Base-by-base conservation (phyloP, 1,140 invertebrate genomes). In the Drosophila ohnishii region DNA sequence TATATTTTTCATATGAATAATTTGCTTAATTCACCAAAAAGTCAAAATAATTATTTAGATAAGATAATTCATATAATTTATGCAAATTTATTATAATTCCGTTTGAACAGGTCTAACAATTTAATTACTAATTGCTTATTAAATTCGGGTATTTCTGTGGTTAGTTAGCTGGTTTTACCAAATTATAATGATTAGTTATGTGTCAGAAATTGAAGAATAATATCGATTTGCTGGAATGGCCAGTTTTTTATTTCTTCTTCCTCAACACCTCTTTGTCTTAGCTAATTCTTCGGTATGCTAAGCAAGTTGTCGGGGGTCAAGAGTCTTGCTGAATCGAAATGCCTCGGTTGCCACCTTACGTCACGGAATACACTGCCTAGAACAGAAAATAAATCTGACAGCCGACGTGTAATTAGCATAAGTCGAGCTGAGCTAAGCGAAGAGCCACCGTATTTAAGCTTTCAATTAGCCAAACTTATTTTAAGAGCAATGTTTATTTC, bases 401-500 rank as follows among this genome's bases (percentile, higher is more conserved):
- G 50, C 25, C 6, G 10, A 70, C 51, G 3, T 5, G 16, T 22
- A 71, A 71, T 71, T 70, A 59, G 53, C 67, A 71, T 70, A 50
- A 50, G 34, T 28, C 22, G 42, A 30, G 35, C 35, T 19, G 19
- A 40, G 51, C 25, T 28, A 28, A 0, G 0, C 13, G 19, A 40
- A 35, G 53, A 22, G 42, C 16, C 28, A 7, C 35, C 39, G 9
- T 48, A 70, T 71, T 70, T 71, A 48, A 71, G 66, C 64, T 40
- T 70, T 71, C 51, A 71, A 71, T 70, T 71, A 48, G 34, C 22
- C 22, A 70, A 47, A 40, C 66, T 37, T 39, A 39, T 19, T 30
- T 34, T 48, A 35, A 34, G 13, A 42, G n/a, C 28, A 14, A 7
- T 40, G 22, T 3, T 39, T 22, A 71, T 35, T 71, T 71, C 30